Conservation (phyloP, 2,888 invertebrate species). For the Ephialtes manifestator region DNA sequence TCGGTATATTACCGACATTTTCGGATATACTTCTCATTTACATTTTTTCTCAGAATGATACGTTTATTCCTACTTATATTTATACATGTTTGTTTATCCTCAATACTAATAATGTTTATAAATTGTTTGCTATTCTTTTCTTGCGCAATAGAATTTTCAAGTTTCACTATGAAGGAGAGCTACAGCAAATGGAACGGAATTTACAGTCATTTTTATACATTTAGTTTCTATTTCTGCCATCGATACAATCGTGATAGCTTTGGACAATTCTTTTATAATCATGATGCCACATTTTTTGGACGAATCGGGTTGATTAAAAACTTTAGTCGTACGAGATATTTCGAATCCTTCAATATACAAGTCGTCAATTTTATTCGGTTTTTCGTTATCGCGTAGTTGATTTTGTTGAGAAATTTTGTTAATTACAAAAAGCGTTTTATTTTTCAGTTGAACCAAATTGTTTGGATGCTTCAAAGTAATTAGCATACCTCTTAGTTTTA, state of each 20-base stretch:
- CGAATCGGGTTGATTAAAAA: conserved; percentile 1
- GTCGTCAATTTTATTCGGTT: too few relatives aligned
- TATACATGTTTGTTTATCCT: conserved; percentile 1
- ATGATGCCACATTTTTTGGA: not conserved
- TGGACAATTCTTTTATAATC: conserved; percentile 1
- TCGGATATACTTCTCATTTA: conserved; percentile 1
- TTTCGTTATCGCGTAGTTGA: not conserved
- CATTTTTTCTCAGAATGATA: not conserved
- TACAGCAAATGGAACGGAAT: not conserved
- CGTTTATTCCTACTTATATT: not conserved
- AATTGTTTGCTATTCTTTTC: not conserved
- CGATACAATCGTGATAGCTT: not conserved
- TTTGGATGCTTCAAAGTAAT: too few relatives aligned
- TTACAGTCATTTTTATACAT: conserved; percentile 1
- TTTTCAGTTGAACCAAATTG: too few relatives aligned
- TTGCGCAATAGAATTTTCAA: not conserved
- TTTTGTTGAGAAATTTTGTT: not conserved
- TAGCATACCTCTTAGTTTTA: too few relatives aligned
- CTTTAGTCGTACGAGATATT: conserved; percentile 1
- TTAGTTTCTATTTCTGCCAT: conserved; percentile 1
- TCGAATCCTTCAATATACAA: conserved; percentile 1
- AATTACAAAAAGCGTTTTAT: too few relatives aligned
- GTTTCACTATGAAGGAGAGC: conserved; percentile 1
- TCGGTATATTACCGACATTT: not conserved
- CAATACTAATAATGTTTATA: not conserved